phyloP scores from a whole-genome alignment of 1,140 invertebrate species.

The Aphaenogaster floridana region DNA sequence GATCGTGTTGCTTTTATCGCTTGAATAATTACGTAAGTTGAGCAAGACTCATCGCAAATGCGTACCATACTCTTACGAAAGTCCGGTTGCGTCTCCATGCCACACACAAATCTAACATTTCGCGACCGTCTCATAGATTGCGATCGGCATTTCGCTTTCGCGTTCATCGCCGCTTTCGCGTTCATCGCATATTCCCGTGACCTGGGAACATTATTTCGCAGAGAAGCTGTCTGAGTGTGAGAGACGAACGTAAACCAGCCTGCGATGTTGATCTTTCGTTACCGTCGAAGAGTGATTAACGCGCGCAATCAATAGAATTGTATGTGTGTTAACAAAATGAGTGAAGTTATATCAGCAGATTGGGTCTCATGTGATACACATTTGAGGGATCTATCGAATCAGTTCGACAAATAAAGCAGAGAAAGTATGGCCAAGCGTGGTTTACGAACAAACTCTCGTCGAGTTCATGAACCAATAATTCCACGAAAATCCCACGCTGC shows the following conservation, averaged over 20 bases:
- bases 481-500: constrained; percentile 68
- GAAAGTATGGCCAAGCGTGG: constrained; percentile 19
- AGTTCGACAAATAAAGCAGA: constrained; percentile 34
- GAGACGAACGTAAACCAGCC: not conserved
- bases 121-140: constrained; percentile 41
- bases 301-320: constrained; percentile 8
- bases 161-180: constrained; percentile 19
- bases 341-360: constrained; percentile 48
- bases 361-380: constrained; percentile 23
- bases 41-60: constrained; percentile 4
- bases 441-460: constrained; percentile 31
- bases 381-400: constrained; percentile 30
- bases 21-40: constrained; percentile 33
- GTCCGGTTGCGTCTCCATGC: constrained; percentile 25
- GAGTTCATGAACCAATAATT: constrained; percentile 76
- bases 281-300: constrained; percentile 7
- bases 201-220: constrained; percentile 26
- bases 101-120: constrained; percentile 54
- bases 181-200: not conserved
- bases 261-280: constrained; percentile 34
- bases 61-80: constrained; percentile 61
- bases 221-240: not conserved
- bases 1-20: not conserved
- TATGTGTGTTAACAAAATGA: not conserved
- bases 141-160: constrained; percentile 67